Base-by-base conservation (phyloP, 2,113 vertebrate species). In the Oncorhynchus masou region DNA sequence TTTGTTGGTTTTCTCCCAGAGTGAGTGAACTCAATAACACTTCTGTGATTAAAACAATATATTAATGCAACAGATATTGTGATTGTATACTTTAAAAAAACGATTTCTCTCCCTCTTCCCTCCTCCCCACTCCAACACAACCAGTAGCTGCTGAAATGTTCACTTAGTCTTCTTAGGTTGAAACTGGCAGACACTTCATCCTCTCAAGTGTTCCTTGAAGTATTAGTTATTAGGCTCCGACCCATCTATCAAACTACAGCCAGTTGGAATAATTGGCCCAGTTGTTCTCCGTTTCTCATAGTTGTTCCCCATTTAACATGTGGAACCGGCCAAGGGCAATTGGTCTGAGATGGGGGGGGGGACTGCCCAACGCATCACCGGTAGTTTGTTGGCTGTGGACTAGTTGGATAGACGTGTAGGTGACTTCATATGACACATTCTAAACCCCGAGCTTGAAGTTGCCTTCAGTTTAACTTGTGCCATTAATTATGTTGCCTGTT, bases 21-120 rank as follows among this genome's bases (percentile, higher is more conserved):
- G 66, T n/a, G n/a, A 85, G 82, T 90, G 79, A 85, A 87, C n/a
- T 34, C 88, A 45, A 83, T 83, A 87, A 82, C 70, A 79, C 73
- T 84, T 83, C 78, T 68, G 84, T 87, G 75, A 90, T 87, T 89
- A 92, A 91, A 94, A 89, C 86, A 79, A 73, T 79, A 73, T 80
- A 87, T 59, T 80, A 92, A 86, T 85, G 74, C 75, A 83, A 74
- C 79, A 67, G 22, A 81, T 85, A 87, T 89, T 86, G 90, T 87
- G 80, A 57, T 49, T 76, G 31, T 74, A 31, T 81, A 71, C 74
- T 83, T 79, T 62, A 69, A 67, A 62, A 87, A 83, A 85, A 83
- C 86, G 82, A 74, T 84, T 45, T 22, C 34, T 51, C 73, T 29
- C 25, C 51, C 72, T 34, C 39, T 9, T 45, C 39, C 39, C 7